Base-by-base conservation (phyloP, 2,888 invertebrate genomes). In the Petrolisthes manimaculis region DNA sequence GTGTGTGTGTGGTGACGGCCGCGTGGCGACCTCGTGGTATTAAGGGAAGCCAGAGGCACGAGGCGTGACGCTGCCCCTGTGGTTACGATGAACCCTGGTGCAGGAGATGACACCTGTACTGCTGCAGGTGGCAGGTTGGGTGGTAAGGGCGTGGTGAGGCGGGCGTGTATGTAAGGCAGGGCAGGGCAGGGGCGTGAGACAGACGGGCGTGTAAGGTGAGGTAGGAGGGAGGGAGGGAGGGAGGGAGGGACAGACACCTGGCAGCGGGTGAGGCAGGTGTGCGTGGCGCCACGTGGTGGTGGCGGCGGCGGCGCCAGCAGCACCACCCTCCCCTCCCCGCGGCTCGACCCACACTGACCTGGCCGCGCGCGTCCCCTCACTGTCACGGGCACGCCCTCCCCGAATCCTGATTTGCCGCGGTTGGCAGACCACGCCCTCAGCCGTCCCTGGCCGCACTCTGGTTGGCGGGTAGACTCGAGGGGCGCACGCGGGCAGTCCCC, bases 301-400 rank as follows among this genome's bases (percentile, higher is more conserved):
- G 83, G 67, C 71, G 55, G 71, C 21, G 74, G 56, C 82, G 89
- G 69, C 69, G 78, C 67, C 9, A 51, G 85, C 82, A 86, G 61
- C 85, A 51, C 78, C 18, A 74, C 81, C 89, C 86, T 85, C 86
- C 89, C 86, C 85, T 82, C 83, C 75, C 89, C 61, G 86, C 89
- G 83, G 75, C 85, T 83, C 80, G 78, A 83, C 78, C 89, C 89
- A 89, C 85, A 89, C 89, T 89, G 86, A 82, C 78, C 79, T 24
- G n/a, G 67, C 74, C 86, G 83, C 83, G 82, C 88, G 86, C 86
- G 78, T 90, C 84, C 90, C 90, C 90, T 90, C 90, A 51, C 78
- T n/a, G 77, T 54, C 83, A 53, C 56, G 71, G 85, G 54, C 77
- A 77, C 90, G 86, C 90, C 90, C 81, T 67, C 67, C 37, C 69